Percentiles rank a stretch among this genome's conserved stretches.
Conservation (phyloP, 2,888 invertebrate genomes). For the Napeogenes inachia region DNA sequence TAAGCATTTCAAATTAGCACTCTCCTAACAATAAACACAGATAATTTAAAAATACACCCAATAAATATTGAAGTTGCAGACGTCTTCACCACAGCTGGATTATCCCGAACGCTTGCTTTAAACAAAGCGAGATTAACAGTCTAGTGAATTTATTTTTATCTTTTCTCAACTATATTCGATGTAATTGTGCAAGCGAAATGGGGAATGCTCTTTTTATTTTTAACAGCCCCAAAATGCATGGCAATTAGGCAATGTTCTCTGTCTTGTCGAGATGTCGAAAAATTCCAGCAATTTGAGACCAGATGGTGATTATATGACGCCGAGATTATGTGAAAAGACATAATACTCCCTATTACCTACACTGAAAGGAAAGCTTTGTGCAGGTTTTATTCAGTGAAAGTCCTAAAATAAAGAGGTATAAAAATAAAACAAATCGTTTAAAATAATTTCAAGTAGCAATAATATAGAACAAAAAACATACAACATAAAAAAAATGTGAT, state of each 20-base stretch:
- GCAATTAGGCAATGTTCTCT: conserved; percentile 28
- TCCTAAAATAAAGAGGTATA: conserved; percentile 18
- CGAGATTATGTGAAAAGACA: conserved; percentile 27
- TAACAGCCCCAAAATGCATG: conserved; percentile 24
- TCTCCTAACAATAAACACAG: conserved; percentile 16
- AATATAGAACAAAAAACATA: too few species aligned
- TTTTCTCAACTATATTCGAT: conserved; percentile 11
- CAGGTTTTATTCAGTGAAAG: conserved; percentile 23
- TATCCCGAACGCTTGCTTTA: conserved; percentile 21
- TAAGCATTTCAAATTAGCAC: conserved; percentile 15
- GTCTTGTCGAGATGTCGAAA: conserved; percentile 26
- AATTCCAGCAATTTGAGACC: conserved; percentile 27
- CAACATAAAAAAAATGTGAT: too few species aligned
- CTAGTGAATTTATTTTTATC: conserved; percentile 23
- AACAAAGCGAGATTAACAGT: conserved; percentile 22
- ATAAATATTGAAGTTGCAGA: conserved; percentile 5
- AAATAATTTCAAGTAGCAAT: neutral
- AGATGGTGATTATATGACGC: conserved; percentile 28
- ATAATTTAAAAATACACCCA: conserved; percentile 8
- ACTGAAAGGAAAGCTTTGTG: conserved; percentile 26
- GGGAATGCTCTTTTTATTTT: neutral
- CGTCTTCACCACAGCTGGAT: conserved; percentile 9
- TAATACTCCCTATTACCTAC: conserved; percentile 26
- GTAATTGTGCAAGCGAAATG: neutral
- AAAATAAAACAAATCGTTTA: neutral